Base-by-base conservation (phyloP, 92 coral and sea anemone genomes). In the Virgularia gustaviana region DNA sequence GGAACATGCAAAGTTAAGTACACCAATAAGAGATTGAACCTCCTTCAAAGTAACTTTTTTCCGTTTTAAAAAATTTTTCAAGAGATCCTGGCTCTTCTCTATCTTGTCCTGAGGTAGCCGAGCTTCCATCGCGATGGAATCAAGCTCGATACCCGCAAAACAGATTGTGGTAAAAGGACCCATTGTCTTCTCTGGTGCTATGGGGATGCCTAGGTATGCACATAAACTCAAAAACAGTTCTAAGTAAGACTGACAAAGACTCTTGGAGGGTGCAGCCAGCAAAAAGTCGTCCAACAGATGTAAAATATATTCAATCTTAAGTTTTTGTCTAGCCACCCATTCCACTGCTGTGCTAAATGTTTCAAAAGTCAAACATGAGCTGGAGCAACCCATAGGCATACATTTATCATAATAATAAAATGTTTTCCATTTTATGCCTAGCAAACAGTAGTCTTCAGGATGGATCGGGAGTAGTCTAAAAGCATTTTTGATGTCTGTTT, bases 121-220 rank as follows among this genome's bases (percentile, higher is more conserved):
- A 60, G 83, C 87, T 35, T 68, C 73, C 61, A 35, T 32, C 5
- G 27, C 22, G 19, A 31, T n/a, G 5, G 75, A 56, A 52, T 83
- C 83, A 7, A 83, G 62, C 38, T 78, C 87, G 38, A 83, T 78
- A 1, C 83, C 87, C 1, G 79, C 84, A 62, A 83, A 83, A 6
- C 75, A 79, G 49, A 83, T 33, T 34, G 12, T 43, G 31, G 58
- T 36, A 10, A 57, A 32, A 12, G 70, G 70, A 44, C 80, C 80
- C 11, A 38, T n/a, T 23, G 81, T 79, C 60, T 80, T 84, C 29
- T 79, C 85, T n/a, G 85, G 78, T 75, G 89, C 89, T 30, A 82
- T 85, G 56, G 86, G 86, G 47, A 85, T 76, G 18, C 88, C 78
- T 0, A 81, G 35, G 35, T 76, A 68, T 16, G 18, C 13, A 52